Conservation (phyloP, 1,140 invertebrate genomes). For the Drosophila melanogaster region Release_6_plus_ISO1_MT NC_004354.4:413501-414000, state of each 20-base stretch:
- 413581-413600: slow-evolving; percentile 53
- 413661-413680: not conserved
- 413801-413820: slow-evolving; percentile 7
- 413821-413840: no score
- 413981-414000: slow-evolving; percentile 79
- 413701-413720: no score
- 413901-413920: slow-evolving; percentile 17
- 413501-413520: slow-evolving; percentile 3
- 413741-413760: no score
- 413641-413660: not conserved
- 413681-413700: not conserved
- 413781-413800: not conserved
- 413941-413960: slow-evolving; percentile 74
- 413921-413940: slow-evolving; percentile 11
- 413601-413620: slow-evolving; percentile 63
- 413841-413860: no score
- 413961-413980: slow-evolving; percentile 11
- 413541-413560: slow-evolving; percentile 56
- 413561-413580: slow-evolving; percentile 39
- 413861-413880: not conserved
- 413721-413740: no score
- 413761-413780: no score
- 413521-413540: slow-evolving; percentile 50
- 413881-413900: slow-evolving; percentile 14
- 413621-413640: slow-evolving; percentile 16